Percentiles rank a stretch among this genome's conserved stretches.
Evolutionary conservation across 1,140 invertebrate species (phyloP).

Genomic region (Anastatus disparis): DNA sequence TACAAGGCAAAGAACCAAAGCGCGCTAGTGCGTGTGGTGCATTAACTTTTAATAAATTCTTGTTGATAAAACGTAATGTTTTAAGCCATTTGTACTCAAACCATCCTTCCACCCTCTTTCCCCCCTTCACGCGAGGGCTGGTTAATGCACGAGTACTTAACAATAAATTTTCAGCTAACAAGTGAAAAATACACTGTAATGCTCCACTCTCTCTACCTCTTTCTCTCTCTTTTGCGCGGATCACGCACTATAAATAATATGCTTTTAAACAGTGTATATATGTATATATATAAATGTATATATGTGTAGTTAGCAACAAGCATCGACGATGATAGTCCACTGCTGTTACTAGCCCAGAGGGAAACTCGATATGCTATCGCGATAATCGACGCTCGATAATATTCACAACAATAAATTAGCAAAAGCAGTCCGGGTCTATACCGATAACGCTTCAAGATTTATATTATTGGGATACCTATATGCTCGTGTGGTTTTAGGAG

Average conservation of each 20-base stretch:
- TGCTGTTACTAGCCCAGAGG: not conserved
- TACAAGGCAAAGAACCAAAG: not conserved
- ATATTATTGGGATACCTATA: slow-evolving; percentile 5
- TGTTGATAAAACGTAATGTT: slow-evolving; percentile 26
- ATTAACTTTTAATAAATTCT: slow-evolving; percentile 36
- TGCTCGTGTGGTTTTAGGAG: not conserved
- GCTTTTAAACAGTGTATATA: slow-evolving; percentile 42
- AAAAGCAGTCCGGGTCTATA: not conserved
- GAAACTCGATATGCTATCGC: slow-evolving; percentile 35
- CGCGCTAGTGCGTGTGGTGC: too few species aligned
- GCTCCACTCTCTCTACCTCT: too few species aligned
- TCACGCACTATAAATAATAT: slow-evolving; percentile 29
- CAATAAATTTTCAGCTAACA: slow-evolving; percentile 26
- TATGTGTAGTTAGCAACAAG: not conserved
- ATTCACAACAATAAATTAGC: slow-evolving; percentile 35
- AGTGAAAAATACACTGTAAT: slow-evolving; percentile 17
- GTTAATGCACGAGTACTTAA: slow-evolving; percentile 20
- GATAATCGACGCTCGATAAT: slow-evolving; percentile 43
- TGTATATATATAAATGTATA: too few species aligned
- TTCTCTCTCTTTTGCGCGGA: too few species aligned
- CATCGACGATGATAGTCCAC: slow-evolving; percentile 14
- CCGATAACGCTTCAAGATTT: slow-evolving; percentile 35
- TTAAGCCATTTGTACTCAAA: too few species aligned
- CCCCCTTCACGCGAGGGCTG: not conserved
- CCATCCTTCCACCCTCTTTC: not conserved